Evolutionary conservation across 2,888 invertebrate genomes (phyloP).

Genomic region (Apamea monoglypha): DNA sequence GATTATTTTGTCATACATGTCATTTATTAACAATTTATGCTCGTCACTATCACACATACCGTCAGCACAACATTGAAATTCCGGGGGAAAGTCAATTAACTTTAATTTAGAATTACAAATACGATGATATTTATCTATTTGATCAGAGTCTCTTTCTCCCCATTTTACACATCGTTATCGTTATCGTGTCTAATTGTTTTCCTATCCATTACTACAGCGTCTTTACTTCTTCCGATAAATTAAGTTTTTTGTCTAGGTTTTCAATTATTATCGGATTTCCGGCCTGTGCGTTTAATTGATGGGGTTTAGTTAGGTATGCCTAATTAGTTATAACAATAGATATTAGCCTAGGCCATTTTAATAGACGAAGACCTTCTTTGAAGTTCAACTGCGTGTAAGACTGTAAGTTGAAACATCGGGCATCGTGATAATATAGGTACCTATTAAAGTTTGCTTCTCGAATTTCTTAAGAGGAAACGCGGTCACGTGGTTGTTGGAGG

Average conservation of each 20-base stretch:
- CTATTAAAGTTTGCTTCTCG: neutral
- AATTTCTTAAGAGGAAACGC: neutral
- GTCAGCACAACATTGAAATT: no score
- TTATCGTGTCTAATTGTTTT: slow-evolving; percentile 32
- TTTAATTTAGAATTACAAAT: no score
- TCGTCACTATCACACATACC: no score
- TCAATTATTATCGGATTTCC: slow-evolving; percentile 41
- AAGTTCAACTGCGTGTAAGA: neutral
- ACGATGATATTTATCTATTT: no score
- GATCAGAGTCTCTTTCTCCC: no score
- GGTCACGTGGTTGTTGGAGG: no score
- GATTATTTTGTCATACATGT: no score
- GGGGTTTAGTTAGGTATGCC: neutral
- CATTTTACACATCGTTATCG: no score
- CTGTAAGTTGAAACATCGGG: neutral
- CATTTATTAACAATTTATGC: no score
- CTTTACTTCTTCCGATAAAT: slow-evolving; percentile 13
- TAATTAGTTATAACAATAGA: neutral
- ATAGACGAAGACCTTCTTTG: neutral
- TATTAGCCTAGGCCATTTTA: neutral
- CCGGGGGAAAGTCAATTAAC: no score
- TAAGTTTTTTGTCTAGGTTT: slow-evolving; percentile 13
- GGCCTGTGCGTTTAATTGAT: slow-evolving; percentile 6
- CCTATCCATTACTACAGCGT: slow-evolving; percentile 1
- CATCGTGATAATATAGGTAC: neutral